Evolutionary conservation across 2,888 invertebrate genomes (phyloP), one percentile per base, ranked within the genome.

Genomic region (Trichacis sp.): DNA sequence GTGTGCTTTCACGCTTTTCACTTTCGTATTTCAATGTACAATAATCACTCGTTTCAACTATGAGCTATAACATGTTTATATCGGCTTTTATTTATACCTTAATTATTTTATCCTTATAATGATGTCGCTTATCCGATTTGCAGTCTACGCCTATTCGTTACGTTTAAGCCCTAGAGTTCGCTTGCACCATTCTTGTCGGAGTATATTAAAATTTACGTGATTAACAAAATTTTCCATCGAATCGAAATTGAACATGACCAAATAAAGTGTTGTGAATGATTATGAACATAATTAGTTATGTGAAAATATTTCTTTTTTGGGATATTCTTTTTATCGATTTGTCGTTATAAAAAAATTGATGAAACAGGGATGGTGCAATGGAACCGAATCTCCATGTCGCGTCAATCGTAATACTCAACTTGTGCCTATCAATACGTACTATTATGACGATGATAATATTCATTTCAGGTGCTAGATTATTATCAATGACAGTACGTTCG

Each of bases 391-490:
- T 18, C 2, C 56, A 53, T 51, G 42, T 46, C 63, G 55, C 54
- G 45, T 52, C 57, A 52, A 61, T 56, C 61, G 63, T 33, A 47
- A 53, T 64, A 64, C 51, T 64, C 58, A 17, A 61, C 49, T 62
- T 62, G 59, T 64, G 62, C 68, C 64, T 68, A 64, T 62, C 58
- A 62, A 59, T 53, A 59, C 54, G 62, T 64, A 64, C 49, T 52
- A 42, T 68, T 64, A 68, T 64, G 64, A 62, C 63, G 54, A 68
- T 68, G 61, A 48, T 61, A 55, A 59, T 58, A 58, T 51, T 64
- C 61, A 42, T 64, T 61, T 52, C 58, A 51, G 36, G 55, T 64
- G 52, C 46, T 61, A 60, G 17, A 38, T 54, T 66, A 63, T 51
- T 62, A 67, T 51, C 47, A 58, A 63, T 62, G 66, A 57, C 38